Evolutionary conservation across 2,888 invertebrate species (phyloP), one percentile per base, ranked within the genome.

Genomic region (Dynastes maya): DNA sequence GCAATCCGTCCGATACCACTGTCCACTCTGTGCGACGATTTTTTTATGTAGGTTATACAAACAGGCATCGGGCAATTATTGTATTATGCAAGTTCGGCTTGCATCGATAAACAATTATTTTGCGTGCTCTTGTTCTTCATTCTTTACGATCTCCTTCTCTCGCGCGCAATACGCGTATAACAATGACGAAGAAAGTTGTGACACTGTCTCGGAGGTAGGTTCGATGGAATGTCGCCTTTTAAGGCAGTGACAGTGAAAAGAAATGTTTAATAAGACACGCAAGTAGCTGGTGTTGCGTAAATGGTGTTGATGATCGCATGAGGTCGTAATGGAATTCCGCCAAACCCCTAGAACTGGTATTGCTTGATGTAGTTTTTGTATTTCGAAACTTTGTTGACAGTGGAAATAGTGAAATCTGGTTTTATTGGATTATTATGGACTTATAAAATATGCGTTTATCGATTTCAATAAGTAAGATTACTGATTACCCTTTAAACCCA

Each of bases 1-100:
- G 16, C 68, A 68, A 68, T 68, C 51, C 51, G 22, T 16, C 22
- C 22, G 22, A 29, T 32, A 63, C 63, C 2, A 29, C 6, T 11
- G 29, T 9, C 61, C 9, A 2, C 11, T 63, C 9, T 63, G 22
- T 63, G 8, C 63, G 13, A n/a, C 55, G 55, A 55, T 45, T 45
- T 45, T 55, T 55, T 68, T 68, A 68, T 68, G 68, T 68, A 29
- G 68, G 68, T 68, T 68, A 68, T 29, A 53, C 51, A 67, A 67
- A 67, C 67, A 53, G 4, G 37, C 53, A 67, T 67, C 67, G 67
- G 5, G 49, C 8, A 51, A 22, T 53, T 55, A 55, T 68, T 68
- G 49, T 55, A 55, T 68, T 68, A 68, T 51, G 68, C 68, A 68
- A 68, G 27, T 68, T 49, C 16, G n/a, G 13, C 1, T 68, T 29